These are phyloP conservation scores for Clinocottus analis DNA, from an alignment of 2,113 vertebrate genomes.

Conservation along the genomic window DNA sequence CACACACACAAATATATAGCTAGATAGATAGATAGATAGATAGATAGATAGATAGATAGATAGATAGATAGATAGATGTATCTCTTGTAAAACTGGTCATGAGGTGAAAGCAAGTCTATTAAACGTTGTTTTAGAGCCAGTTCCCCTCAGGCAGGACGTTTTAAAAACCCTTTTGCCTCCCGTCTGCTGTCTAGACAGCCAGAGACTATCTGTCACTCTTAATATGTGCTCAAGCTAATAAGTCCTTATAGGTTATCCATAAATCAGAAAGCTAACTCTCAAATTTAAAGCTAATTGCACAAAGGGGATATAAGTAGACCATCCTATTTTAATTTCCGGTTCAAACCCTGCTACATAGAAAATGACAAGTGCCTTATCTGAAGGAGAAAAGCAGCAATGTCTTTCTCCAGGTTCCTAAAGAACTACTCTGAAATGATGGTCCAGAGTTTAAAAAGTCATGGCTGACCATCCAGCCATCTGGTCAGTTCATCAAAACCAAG, in stretches of 20 bases:
- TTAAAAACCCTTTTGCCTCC: constrained; percentile 38
- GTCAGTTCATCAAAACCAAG: constrained; percentile 21
- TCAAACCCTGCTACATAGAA: constrained; percentile 24
- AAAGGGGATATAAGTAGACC: constrained; percentile 43
- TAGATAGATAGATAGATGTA: too few relatives aligned
- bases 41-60: too few relatives aligned
- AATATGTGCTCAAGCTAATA: constrained; percentile 56
- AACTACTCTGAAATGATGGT: constrained; percentile 18
- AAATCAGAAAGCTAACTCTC: constrained; percentile 58
- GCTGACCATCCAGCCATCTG: constrained; percentile 1
- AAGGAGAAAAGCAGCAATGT: not conserved
- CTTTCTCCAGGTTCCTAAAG: constrained; percentile 7
- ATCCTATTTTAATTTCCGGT: constrained; percentile 45
- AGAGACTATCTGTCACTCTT: constrained; percentile 54
- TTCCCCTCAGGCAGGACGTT: constrained; percentile 36
- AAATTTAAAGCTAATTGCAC: constrained; percentile 42
- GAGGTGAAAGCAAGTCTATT: constrained; percentile 56
- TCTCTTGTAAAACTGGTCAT: constrained; percentile 20
- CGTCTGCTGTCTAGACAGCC: constrained; percentile 58
- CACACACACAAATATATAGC: too few relatives aligned
- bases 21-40: too few relatives aligned
- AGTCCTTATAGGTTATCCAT: constrained; percentile 56
- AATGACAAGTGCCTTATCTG: constrained; percentile 29
- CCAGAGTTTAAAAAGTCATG: constrained; percentile 15
- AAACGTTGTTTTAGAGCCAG: constrained; percentile 48